Evolutionary conservation across 2,888 invertebrate genomes (phyloP).

Genomic region (Drosophila testacea): DNA sequence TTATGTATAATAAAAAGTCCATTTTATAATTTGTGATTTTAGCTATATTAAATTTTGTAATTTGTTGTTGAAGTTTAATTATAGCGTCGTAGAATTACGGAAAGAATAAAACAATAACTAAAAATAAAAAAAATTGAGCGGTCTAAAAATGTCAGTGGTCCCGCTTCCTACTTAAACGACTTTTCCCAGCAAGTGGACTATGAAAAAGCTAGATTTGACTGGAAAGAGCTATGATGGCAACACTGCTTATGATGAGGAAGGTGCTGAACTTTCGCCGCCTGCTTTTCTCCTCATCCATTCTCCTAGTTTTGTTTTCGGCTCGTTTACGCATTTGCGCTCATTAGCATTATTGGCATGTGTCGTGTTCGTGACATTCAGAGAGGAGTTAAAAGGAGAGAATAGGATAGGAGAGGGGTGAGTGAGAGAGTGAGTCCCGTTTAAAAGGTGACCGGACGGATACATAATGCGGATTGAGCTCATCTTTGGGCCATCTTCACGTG

Average conservation of each 20-base stretch:
- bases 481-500: conserved; percentile 47
- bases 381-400: not conserved
- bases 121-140: too few species aligned
- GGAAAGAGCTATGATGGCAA: too few species aligned
- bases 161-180: too few species aligned
- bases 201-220: too few species aligned
- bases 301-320: conserved; percentile 46
- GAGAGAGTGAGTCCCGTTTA: conserved; percentile 14
- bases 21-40: too few species aligned
- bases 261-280: conserved; percentile 27
- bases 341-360: conserved; percentile 72
- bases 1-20: too few species aligned
- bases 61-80: too few species aligned
- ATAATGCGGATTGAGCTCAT: conserved; percentile 42
- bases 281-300: conserved; percentile 17
- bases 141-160: too few species aligned
- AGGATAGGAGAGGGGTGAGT: not conserved
- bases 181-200: too few species aligned
- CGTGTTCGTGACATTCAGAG: conserved; percentile 49
- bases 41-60: too few species aligned
- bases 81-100: too few species aligned
- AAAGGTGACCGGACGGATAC: conserved; percentile 48
- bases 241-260: conserved; percentile 1
- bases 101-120: too few species aligned
- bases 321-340: conserved; percentile 73